Evolutionary conservation across 2,888 invertebrate genomes (phyloP), one percentile per base, ranked within the genome.

Genomic region (Clistopyga incitator): DNA sequence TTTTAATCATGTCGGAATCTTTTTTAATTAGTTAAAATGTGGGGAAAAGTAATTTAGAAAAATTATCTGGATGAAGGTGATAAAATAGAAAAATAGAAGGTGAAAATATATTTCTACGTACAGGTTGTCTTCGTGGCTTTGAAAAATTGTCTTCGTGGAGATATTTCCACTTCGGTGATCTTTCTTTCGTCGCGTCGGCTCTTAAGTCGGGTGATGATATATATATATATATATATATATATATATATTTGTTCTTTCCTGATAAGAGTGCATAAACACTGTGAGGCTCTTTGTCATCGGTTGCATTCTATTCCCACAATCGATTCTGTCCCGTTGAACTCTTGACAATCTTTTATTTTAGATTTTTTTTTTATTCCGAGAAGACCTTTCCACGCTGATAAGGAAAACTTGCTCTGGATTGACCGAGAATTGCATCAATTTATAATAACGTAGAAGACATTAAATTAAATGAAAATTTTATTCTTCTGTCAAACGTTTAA

Each of bases 281-380:
- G 52, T 52, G 38, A 29, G 18, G 50, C 38, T 75, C 75, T 50
- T 75, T 75, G 64, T 75, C 75, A 13, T 75, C 34, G 52, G n/a
- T 50, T 54, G 15, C 13, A 42, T 50, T 67, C 38, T 56, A 67
- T 29, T 56, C 42, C 25, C n/a, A 10, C 59, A 11, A n/a, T 10
- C 34, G 45, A 72, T 25, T 38, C 71, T 25, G 47, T 20, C 20
- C 67, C 23, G 34, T 77, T 59, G 67, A 59, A 68, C 68, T 77
- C 56, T 20, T 18, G 4, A 15, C 38, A 20, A 75, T 65, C 29
- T 64, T 61, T 29, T 20, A 29, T 74, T 61, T 38, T 3, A 2
- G 42, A 10, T 15, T 71, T 74, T 61, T 52, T 1, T 1, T 56
- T n/a, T n/a, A 59, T 72, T n/a, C 38, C 15, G 20, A n/a, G 34